phyloP scores from a whole-genome alignment of 2,113 vertebrate species.

The Aspidoscelis tigris region DNA sequence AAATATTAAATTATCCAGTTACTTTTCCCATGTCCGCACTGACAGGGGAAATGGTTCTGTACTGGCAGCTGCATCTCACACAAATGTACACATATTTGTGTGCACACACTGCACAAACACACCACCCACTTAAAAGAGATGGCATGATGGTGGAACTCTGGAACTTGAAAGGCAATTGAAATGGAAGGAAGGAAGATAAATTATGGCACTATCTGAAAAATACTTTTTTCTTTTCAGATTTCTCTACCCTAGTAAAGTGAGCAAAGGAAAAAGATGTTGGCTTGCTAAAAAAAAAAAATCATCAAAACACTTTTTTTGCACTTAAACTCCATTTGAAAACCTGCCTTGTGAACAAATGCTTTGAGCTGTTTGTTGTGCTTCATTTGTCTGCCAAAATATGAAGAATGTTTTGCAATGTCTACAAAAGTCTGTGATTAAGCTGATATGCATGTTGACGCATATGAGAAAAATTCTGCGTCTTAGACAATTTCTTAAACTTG shows the following conservation, averaged over 20 bases:
- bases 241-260: not conserved
- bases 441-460: constrained; percentile 3
- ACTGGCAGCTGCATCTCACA: too few relatives aligned
- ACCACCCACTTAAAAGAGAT: too few relatives aligned
- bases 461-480: constrained; percentile 18
- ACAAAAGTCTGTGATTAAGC: constrained; percentile 19
- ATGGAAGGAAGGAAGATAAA: not conserved
- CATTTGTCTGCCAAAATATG: constrained; percentile 37
- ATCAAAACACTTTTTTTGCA: not conserved
- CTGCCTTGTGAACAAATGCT: not conserved
- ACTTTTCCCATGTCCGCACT: too few relatives aligned
- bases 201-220: not conserved
- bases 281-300: constrained; percentile 6
- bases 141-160: too few relatives aligned
- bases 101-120: too few relatives aligned
- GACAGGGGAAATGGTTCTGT: too few relatives aligned
- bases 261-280: not conserved
- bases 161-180: too few relatives aligned
- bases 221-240: not conserved
- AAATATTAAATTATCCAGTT: too few relatives aligned
- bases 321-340: constrained; percentile 16
- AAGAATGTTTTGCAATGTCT: constrained; percentile 5
- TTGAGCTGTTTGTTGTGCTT: constrained; percentile 20
- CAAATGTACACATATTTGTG: too few relatives aligned
- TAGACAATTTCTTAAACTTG: constrained; percentile 32